Evolutionary conservation across 2,888 invertebrate species (phyloP).

Genomic region (Meganola albula): DNA sequence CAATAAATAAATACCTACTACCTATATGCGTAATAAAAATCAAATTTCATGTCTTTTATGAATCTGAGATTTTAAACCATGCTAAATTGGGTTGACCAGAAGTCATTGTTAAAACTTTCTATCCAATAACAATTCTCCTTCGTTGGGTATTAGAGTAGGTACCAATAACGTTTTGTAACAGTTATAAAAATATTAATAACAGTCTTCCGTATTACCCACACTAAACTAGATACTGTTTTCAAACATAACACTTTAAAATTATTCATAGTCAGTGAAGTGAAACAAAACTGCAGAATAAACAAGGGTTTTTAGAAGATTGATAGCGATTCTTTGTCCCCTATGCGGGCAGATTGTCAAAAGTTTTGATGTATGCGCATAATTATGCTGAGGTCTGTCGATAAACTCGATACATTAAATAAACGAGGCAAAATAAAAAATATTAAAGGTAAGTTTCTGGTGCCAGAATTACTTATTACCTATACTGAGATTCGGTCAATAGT

Average conservation of each 20-base stretch:
- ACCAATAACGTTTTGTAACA: background rate
- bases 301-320: constrained; percentile 40
- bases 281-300: constrained; percentile 36
- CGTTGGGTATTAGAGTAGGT: background rate
- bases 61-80: background rate
- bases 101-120: background rate
- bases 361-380: constrained; percentile 64
- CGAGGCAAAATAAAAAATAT: no score
- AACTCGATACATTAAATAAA: no score
- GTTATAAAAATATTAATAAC: constrained; percentile 1
- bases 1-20: no score
- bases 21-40: no score
- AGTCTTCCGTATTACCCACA: background rate
- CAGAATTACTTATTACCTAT: no score
- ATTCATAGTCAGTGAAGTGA: constrained; percentile 31
- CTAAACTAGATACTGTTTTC: constrained; percentile 10
- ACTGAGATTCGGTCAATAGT: no score
- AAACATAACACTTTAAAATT: constrained; percentile 25
- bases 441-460: no score
- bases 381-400: no score
- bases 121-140: background rate
- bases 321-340: constrained; percentile 38
- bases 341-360: constrained; percentile 41
- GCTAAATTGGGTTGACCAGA: background rate
- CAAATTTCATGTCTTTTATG: background rate